Evolutionary conservation across 2,888 invertebrate species (phyloP), one percentile per base, ranked within the genome.

Genomic region (Subacronicta megacephala): DNA sequence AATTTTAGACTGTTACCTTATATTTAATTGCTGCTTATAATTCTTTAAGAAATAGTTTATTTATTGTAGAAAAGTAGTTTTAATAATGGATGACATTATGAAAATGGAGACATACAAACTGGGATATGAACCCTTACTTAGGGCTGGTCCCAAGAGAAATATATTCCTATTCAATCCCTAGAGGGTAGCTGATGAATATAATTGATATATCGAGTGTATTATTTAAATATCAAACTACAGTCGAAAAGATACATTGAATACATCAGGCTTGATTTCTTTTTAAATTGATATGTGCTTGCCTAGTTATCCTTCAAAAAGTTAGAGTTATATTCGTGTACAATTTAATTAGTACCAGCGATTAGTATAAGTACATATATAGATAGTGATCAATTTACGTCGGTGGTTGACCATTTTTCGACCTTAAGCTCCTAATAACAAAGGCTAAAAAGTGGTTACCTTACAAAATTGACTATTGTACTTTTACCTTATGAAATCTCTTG

Each of bases 221-320:
- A 52, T 43, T 49, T 46, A 10, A 41, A 35, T 61, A 61, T 54
- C 52, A 53, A 37, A 18, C 29, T 1, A 12, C 31, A 41, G 5
- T 54, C 46, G 17, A 36, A 18, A 10, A 43, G 29, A 31, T 37
- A 43, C 38, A 59, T 23, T 29, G 26, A 15, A 41, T 41, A 45
- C 18, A 35, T 26, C 29, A 33, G 17, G 26, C n/a, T 49, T 45
- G 42, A 38, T 52, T 52, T 52, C 37, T 42, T 38, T 20, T 15
- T 42, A 18, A 4, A 54, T 38, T 57, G 65, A 66, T 66, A 66
- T 66, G 70, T 64, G 49, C 33, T 62, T 18, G 15, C 26, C 26
- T 37, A 37, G 13, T 38, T 31, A 10, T 36, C 23, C 45, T 15
- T 23, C 9, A 9, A 23, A 2, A 3, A 20, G 33, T n/a, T 33